A percentile compares a stretch with the other conserved stretches of the same genome.
These are phyloP conservation scores for Bolborhynchus lineola DNA, from an alignment of 2,113 vertebrate species.

Conservation along the genomic window DNA sequence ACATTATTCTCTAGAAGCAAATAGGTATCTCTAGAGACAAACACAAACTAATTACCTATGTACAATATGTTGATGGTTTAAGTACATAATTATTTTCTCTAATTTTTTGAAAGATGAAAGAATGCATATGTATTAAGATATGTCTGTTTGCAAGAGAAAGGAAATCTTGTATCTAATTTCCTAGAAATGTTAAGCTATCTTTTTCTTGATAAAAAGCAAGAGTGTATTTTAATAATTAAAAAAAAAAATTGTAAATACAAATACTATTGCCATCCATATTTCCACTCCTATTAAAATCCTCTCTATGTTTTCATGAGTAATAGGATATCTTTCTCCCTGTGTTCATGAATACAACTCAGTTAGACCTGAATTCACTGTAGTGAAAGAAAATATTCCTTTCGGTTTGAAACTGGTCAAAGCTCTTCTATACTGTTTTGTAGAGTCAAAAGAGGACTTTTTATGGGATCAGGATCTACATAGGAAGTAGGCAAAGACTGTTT, in stretches of 20 bases:
- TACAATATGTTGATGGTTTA: not conserved
- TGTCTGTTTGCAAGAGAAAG: not conserved
- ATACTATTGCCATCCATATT: not conserved
- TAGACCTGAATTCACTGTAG: not conserved
- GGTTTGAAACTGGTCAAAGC: not conserved
- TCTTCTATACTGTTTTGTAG: not conserved
- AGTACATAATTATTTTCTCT: not conserved
- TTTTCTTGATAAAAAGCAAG: not conserved
- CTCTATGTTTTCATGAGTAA: not conserved
- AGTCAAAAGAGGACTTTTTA: not conserved
- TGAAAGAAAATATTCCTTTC: not conserved
- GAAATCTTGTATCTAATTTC: not conserved
- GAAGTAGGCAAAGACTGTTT: constrained; percentile 12
- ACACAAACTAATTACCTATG: not conserved
- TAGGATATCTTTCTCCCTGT: not conserved
- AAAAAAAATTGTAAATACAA: not conserved
- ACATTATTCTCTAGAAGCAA: not conserved
- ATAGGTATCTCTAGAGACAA: not conserved
- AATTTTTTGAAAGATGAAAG: not conserved
- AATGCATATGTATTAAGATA: not conserved
- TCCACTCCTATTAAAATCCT: not conserved
- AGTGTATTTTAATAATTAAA: not conserved
- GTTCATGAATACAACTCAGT: not conserved
- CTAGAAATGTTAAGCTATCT: not conserved
- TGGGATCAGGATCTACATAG: not conserved